Conservation (phyloP, 2,797 vertebrate genomes). For the Sorex maritimensis region DNA sequence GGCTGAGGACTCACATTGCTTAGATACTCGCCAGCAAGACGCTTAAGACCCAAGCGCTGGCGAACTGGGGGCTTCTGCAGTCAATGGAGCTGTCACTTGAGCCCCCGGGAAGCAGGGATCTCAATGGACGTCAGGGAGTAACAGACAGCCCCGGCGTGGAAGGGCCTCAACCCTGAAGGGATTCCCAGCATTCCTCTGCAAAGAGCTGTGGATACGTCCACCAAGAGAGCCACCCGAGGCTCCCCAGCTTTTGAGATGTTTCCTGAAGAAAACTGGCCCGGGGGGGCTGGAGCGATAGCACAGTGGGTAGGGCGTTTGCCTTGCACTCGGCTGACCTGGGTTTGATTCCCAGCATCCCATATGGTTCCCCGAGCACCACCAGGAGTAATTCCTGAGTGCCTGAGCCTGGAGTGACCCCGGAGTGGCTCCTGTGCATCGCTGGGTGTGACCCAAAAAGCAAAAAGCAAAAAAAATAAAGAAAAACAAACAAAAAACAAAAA, state of each 20-base stretch:
- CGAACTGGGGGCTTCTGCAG: not conserved
- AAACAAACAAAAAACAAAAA: too few relatives aligned
- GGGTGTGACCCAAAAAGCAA: too few relatives aligned
- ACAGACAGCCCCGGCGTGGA: not conserved
- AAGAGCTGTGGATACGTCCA: conserved; percentile 17
- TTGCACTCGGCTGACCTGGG: too few relatives aligned
- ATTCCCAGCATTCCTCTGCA: not conserved
- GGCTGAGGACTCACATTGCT: not conserved
- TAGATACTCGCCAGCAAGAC: not conserved
- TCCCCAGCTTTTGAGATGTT: not conserved
- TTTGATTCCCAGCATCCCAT: too few relatives aligned
- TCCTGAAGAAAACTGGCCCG: not conserved
- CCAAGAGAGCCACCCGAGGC: not conserved
- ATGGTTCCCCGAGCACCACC: too few relatives aligned
- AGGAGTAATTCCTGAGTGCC: too few relatives aligned
- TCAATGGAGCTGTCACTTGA: rapidly evolving
- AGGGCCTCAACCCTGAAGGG: not conserved
- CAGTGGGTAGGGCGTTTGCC: too few relatives aligned
- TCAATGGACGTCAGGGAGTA: conserved; percentile 30
- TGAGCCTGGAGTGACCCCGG: too few relatives aligned
- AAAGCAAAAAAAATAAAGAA: too few relatives aligned
- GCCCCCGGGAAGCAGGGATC: not conserved
- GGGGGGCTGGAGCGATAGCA: too few relatives aligned
- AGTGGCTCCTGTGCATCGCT: too few relatives aligned
- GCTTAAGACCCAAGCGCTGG: not conserved